Evolutionary conservation across 2,113 vertebrate species (phyloP), one percentile per base, ranked within the genome.

Genomic region (Equus przewalskii): DNA sequence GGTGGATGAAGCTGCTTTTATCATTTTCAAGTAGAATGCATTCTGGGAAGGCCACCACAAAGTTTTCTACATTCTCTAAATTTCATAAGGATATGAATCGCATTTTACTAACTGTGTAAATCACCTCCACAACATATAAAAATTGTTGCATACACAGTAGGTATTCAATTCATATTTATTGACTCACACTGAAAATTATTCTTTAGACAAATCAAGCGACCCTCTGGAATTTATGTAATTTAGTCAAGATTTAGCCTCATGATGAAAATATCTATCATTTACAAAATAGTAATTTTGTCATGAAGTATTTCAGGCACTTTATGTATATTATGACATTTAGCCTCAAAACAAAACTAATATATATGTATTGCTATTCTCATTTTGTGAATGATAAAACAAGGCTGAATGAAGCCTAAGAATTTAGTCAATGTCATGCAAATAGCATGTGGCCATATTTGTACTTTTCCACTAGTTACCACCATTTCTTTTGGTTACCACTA

Each of bases 111-210:
- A 75, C 56, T 86, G 0, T 64, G 22, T 69, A 88, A 87, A 65
- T 80, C 21, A 75, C 0, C n/a, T 65, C 10, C 10, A 83, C 1
- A 67, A 7, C 1, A 76, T 58, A 19, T 84, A 72, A 58, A 22
- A 72, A 65, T 65, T 49, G 7, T 14, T 76, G 7, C 10, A 36
- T 75, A 60, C 1, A 81, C 7, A 30, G 7, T n/a, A 75, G 11
- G 18, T 58, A 10, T 64, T 56, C 28, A 82, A 16, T 33, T 54
- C 18, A 36, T 49, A 28, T 70, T 76, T 81, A 69, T 46, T 49
- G n/a, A 78, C 2, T 94, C 22, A 58, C 24, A 51, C n/a, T 90
- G 56, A 96, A 92, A 81, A 65, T 72, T 72, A 69, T 94, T 89
- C 9, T 81, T 94, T 12, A 73, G 28, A 36, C 82, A 30, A 82